Base-by-base conservation (phyloP, 1,140 invertebrate genomes). In the Eupeodes corollae region DNA sequence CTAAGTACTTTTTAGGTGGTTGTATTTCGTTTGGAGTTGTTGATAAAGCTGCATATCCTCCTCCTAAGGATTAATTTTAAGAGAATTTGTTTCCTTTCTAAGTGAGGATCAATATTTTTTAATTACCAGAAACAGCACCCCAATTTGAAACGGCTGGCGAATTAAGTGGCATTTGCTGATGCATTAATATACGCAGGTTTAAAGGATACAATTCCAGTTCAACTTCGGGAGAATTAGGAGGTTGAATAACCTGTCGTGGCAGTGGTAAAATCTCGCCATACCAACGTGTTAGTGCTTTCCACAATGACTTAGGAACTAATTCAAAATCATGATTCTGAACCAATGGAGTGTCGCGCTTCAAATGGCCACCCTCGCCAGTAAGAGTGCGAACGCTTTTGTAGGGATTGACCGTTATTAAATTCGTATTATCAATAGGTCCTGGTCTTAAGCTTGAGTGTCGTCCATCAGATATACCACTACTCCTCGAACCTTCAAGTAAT, bases 141-240 rank as follows among this genome's bases (percentile, higher is more conserved):
- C 63, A 66, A 43, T 54, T 61, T 6, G 52, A 42, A 14, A 21
- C 15, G 5, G 44, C 41, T 6, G 53, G 6, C 14, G 35, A 13
- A 33, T 51, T 19, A 10, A 60, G 55, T 15, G 70, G 60, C 35
- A 73, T 71, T 50, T 63, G 54, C 56, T 83, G 79, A 67, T 91
- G 88, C 34, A 84, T 70, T 18, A 85, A 70, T 18, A 92, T 74
- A 47, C 79, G 75, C 38, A 91, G 67, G 58, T 80, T 84, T 19
- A 89, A 60, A 1, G 88, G 88, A 62, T 89, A 90, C 9, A 91
- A 65, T 63, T 92, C 89, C 26, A 92, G 61, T 56, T 90, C 86
- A 5, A 86, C 77, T 41, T 79, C 76, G 6, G 54, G 26, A 0
- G 72, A 73, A 52, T 75, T 75, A 1, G 69, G 73, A 0, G 77